A percentile compares a stretch with the other conserved stretches of the same genome.
phyloP scores from a whole-genome alignment of 2,113 vertebrate species.

The Oreochromis tanganicae region DNA sequence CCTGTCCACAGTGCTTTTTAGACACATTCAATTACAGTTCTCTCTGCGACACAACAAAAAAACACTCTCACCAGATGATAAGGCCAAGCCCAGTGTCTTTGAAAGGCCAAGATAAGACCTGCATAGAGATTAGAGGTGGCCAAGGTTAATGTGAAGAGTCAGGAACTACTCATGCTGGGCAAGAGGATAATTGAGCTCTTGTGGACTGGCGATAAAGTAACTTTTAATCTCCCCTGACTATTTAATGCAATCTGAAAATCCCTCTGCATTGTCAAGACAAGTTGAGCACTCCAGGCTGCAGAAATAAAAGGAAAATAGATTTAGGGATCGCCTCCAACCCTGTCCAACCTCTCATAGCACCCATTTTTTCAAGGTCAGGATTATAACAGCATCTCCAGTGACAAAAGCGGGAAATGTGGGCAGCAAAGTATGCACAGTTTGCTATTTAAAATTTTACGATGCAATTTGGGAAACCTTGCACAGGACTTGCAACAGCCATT shows the following conservation, averaged over 20 bases:
- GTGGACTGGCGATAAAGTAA: constrained; percentile 27
- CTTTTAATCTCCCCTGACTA: constrained; percentile 38
- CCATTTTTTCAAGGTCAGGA: constrained; percentile 7
- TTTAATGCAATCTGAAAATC: constrained; percentile 24
- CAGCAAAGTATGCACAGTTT: constrained; percentile 4
- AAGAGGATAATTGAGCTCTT: constrained; percentile 39
- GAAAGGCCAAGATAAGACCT: constrained; percentile 42
- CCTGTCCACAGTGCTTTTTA: background rate
- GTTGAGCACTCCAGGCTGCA: background rate
- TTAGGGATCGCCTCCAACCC: background rate
- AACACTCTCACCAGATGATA: background rate
- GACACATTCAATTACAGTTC: constrained; percentile 23
- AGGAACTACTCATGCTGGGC: constrained; percentile 9
- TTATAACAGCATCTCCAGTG: background rate
- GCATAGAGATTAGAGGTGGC: constrained; percentile 28
- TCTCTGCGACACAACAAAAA: constrained; percentile 9
- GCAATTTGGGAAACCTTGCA: constrained; percentile 37
- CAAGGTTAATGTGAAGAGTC: constrained; percentile 49
- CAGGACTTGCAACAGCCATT: constrained; percentile 4
- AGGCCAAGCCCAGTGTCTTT: constrained; percentile 22
- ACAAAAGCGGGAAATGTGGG: background rate
- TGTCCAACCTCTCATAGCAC: background rate
- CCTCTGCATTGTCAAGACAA: background rate
- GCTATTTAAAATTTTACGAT: constrained; percentile 53
- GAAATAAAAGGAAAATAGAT: constrained; percentile 6